Base-by-base conservation (phyloP, 2,888 invertebrate genomes). In the Gibbula magus region DNA sequence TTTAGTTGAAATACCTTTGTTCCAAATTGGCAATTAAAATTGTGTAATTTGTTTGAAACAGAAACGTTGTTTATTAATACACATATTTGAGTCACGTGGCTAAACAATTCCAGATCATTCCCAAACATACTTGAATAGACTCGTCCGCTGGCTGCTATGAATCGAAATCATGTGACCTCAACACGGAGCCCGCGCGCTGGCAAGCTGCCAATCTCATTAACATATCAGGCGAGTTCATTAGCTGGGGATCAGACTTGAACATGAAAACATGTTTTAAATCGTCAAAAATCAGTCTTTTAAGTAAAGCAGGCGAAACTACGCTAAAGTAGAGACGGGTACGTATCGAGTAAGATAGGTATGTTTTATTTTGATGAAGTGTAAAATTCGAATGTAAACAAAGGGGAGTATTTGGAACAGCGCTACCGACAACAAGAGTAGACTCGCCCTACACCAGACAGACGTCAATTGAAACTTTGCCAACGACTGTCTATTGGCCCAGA, bases 391-490 rank as follows among this genome's bases (percentile, higher is more conserved):
- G 61, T 61, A 61, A 61, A 61, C 61, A 61, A 61, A 61, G 29
- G 61, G 0, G 13, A 22, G 13, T 51, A 51, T 51, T 51, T 51
- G 45, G 20, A 54, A 10, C n/a, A 25, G n/a, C 2, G 52, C 22
- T 51, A 78, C 79, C 79, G 29, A 39, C 18, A 51, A 52, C 20
- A 53, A 77, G 70, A 74, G 77, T 86, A 56, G 83, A 86, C 79
- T 84, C 78, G 77, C 78, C 86, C 76, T 81, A 82, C 82, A 84
- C 87, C 86, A 88, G 86, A 86, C 88, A 84, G 82, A 86, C 87
- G 82, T 87, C 85, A 86, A 84, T 88, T 89, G 89, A 86, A 86
- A 82, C 81, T 78, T 79, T 87, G 88, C 89, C 89, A 89, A 88
- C 84, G 82, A 77, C 83, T 81, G 84, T 86, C 87, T 83, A 86